Base-by-base conservation (phyloP, 2,797 vertebrate genomes). In the Lithobates pipiens region DNA sequence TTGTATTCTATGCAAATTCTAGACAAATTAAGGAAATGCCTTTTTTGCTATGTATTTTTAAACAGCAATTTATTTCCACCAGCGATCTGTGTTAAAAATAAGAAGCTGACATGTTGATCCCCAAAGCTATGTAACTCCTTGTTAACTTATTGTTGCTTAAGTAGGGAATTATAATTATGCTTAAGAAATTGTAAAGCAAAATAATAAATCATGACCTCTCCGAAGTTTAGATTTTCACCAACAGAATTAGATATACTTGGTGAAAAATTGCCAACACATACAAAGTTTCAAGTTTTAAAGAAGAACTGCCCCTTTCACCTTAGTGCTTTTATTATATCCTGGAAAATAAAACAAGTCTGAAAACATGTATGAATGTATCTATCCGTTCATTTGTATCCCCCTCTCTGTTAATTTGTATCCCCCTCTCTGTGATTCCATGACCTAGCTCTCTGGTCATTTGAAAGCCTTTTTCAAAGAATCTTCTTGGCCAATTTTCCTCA, bases 111-210 rank as follows among this genome's bases (percentile, higher is more conserved):
- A 89, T 90, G 92, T 92, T 93, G 92, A 92, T 93, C 89, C 88
- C 92, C 87, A 82, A 84, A 91, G 91, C 89, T 86, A 25, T 89
- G 80, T 77, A 89, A 89, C 89, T 92, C 89, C 91, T 91, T 94
- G 94, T 92, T 92, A 91, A 91, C 91, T 89, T 91, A 79, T 80
- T 86, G 89, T 90, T 94, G 88, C 90, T 94, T 93, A 91, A 82
- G 82, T 71, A 83, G 93, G 93, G 93, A 92, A 90, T 90, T 93
- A 85, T 93, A 95, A 94, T 95, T 95, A 95, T 92, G 93, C 93
- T 91, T 91, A 89, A 91, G 91, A 84, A 8, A 25, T 82, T 21
- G 57, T 71, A 73, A 78, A 57, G 76, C 70, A 74, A 86, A 86
- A 82, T 65, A 71, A 82, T 86, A 86, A 82, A 86, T 86, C 34